A percentile compares a stretch with the other conserved stretches of the same genome.
phyloP scores from a whole-genome alignment of 2,888 invertebrate genomes.

The Orthosia cruda region DNA sequence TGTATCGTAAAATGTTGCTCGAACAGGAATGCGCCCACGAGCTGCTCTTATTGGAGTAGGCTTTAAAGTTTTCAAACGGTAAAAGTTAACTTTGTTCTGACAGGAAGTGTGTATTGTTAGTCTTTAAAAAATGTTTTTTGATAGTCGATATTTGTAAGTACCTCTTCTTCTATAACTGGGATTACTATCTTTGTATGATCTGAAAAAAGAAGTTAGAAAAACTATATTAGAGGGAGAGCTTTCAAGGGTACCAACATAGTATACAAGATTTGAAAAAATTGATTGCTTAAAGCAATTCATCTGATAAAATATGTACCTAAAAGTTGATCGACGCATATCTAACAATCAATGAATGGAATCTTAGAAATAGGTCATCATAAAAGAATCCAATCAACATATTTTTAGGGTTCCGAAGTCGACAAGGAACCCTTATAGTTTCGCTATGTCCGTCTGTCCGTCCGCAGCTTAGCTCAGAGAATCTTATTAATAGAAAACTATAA shows the following conservation, averaged over 20 bases:
- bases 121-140: not conserved
- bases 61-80: constrained; percentile 33
- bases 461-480: no score
- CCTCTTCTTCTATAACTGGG: no score
- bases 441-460: no score
- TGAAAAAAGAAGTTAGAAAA: not conserved
- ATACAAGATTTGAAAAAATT: no score
- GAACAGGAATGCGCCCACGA: constrained; percentile 40
- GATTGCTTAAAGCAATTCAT: not conserved
- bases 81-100: constrained; percentile 11
- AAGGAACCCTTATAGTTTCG: no score
- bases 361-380: not conserved
- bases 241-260: no score
- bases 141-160: no score
- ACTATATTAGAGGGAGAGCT: no score
- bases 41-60: constrained; percentile 42
- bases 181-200: not conserved
- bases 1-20: constrained; percentile 54
- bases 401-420: no score
- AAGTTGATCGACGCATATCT: no score
- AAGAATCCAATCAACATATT: not conserved
- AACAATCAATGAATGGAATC: not conserved
- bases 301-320: not conserved
- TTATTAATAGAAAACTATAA: no score
- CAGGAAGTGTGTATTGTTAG: not conserved